Conservation (phyloP, 2,113 vertebrate species). For the Dascyllus trimaculatus region DNA sequence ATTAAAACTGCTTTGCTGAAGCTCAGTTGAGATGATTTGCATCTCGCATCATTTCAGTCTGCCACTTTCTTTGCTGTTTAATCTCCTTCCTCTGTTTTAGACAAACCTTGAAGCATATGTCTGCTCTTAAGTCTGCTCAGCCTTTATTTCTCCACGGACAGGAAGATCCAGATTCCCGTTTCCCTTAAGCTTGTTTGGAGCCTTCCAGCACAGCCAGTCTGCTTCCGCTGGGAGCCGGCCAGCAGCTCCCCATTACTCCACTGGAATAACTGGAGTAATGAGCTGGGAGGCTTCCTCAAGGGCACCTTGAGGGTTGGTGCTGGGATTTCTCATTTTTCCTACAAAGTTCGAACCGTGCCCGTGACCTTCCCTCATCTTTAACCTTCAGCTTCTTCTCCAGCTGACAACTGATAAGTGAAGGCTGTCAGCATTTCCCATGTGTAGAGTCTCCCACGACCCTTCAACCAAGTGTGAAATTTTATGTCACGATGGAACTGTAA, state of each 20-base stretch:
- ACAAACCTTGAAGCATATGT: slow-evolving; percentile 1
- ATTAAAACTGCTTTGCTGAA: slow-evolving; percentile 22
- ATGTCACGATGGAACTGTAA: background rate
- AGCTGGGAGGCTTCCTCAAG: background rate
- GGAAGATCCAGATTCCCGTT: background rate
- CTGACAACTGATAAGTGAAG: slow-evolving; percentile 15
- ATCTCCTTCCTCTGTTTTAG: background rate
- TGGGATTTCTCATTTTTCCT: background rate
- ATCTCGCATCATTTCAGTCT: background rate
- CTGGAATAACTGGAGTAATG: slow-evolving; percentile 2
- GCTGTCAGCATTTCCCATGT: slow-evolving; percentile 20
- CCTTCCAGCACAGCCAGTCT: background rate
- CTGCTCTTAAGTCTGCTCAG: background rate
- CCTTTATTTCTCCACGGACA: slow-evolving; percentile 8
- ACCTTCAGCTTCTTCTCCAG: slow-evolving; percentile 4
- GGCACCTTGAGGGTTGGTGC: background rate
- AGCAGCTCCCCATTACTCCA: background rate
- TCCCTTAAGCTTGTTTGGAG: background rate
- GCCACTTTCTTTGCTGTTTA: background rate
- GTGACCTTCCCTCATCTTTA: slow-evolving; percentile 14
- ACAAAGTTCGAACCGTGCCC: background rate
- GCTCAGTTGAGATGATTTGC: slow-evolving; percentile 14
- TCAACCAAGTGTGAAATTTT: background rate
- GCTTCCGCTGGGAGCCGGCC: background rate
- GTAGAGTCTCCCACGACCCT: background rate